Conservation (phyloP, 2,888 invertebrate genomes). For the Sericinus montela region DNA sequence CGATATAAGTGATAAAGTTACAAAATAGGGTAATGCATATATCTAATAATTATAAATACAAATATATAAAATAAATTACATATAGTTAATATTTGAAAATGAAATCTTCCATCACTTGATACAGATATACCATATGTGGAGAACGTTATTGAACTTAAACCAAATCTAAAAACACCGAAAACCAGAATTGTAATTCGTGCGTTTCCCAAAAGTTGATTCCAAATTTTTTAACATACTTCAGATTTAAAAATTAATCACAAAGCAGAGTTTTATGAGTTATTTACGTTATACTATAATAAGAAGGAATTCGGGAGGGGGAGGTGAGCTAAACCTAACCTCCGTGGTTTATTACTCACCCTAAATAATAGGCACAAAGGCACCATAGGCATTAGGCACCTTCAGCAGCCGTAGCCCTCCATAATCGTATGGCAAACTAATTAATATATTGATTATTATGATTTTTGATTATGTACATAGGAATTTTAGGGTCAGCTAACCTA, state of each 20-base stretch:
- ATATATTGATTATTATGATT: conserved; percentile 1
- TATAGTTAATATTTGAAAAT: no score
- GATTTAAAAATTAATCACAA: neutral
- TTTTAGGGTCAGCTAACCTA: neutral
- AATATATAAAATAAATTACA: no score
- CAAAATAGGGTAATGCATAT: no score
- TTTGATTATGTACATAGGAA: conserved; percentile 7
- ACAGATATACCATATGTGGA: no score
- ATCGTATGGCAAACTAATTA: conserved; percentile 11
- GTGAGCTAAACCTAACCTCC: conserved; percentile 9
- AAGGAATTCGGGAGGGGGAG: neutral
- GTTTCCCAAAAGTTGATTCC: neutral
- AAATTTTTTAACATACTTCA: no score
- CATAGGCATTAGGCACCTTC: conserved; percentile 16
- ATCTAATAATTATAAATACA: no score
- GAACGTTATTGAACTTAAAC: no score
- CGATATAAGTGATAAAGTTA: no score
- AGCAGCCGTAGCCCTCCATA: conserved; percentile 10
- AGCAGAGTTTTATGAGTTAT: neutral
- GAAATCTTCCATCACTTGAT: no score
- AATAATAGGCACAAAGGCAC: conserved; percentile 13
- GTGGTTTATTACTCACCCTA: conserved; percentile 14
- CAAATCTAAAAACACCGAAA: no score
- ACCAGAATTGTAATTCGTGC: no score
- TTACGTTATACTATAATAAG: no score